Conservation (phyloP, 2,888 invertebrate genomes). For the Ophion ventricosus region DNA sequence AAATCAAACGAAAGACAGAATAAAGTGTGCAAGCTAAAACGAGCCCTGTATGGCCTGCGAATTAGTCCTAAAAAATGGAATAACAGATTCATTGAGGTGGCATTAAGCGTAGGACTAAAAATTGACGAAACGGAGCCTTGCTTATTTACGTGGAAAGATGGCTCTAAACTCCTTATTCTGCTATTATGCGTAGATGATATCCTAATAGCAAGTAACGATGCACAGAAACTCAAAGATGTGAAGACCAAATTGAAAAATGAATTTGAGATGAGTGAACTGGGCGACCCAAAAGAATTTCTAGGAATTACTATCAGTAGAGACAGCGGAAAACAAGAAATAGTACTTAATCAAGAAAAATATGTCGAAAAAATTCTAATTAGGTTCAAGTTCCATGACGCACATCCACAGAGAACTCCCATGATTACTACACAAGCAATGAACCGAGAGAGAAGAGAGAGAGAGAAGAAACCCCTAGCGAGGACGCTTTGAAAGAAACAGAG, state of each 20-base stretch:
- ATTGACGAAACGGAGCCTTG: slow-evolving; percentile 60
- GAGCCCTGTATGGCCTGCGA: slow-evolving; percentile 48
- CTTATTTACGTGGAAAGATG: slow-evolving; percentile 57
- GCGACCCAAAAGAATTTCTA: slow-evolving; percentile 58
- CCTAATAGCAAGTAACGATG: slow-evolving; percentile 54
- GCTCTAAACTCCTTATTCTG: slow-evolving; percentile 37
- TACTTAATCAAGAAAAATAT: slow-evolving; percentile 34
- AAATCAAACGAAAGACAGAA: slow-evolving; percentile 1
- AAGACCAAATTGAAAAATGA: slow-evolving; percentile 36
- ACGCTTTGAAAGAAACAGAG: slow-evolving; percentile 16
- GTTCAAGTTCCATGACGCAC: slow-evolving; percentile 51
- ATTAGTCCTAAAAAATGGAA: slow-evolving; percentile 58
- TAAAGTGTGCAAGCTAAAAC: slow-evolving; percentile 33
- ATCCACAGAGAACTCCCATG: slow-evolving; percentile 64
- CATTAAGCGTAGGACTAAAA: slow-evolving; percentile 31
- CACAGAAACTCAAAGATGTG: slow-evolving; percentile 44
- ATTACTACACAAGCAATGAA: slow-evolving; percentile 52
- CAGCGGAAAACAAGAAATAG: slow-evolving; percentile 9
- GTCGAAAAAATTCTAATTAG: slow-evolving; percentile 32
- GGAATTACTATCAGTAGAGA: slow-evolving; percentile 54
- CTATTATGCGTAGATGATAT: slow-evolving; percentile 66
- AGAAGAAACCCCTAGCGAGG: background rate
- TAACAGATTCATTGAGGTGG: slow-evolving; percentile 40
- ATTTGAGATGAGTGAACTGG: slow-evolving; percentile 63
- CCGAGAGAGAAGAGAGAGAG: slow-evolving; percentile 48